These are phyloP conservation scores for Pegoplata infirma DNA, from an alignment of 2,888 invertebrate species.

Conservation along the genomic window DNA sequence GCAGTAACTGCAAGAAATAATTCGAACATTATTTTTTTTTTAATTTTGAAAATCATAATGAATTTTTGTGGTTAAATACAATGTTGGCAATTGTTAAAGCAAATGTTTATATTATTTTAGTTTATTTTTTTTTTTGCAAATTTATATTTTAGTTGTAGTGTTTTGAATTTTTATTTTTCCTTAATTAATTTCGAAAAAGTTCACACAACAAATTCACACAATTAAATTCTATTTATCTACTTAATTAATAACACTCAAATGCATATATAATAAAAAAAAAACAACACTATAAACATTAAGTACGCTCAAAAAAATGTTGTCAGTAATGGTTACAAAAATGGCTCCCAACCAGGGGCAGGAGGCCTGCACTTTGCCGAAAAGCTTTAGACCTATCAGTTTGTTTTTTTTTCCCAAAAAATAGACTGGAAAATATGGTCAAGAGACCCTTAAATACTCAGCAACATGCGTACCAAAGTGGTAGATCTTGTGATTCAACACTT, in stretches of 20 bases:
- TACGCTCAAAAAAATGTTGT: no score
- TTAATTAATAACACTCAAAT: conserved; percentile 59
- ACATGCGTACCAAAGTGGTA: no score
- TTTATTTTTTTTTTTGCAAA: background rate
- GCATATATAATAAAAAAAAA: background rate
- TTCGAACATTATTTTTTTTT: conserved; percentile 11
- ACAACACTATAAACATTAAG: background rate
- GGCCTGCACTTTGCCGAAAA: no score
- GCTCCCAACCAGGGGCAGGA: no score
- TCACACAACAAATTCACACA: conserved; percentile 59
- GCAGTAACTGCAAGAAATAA: conserved; percentile 5
- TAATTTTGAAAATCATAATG: conserved; percentile 18
- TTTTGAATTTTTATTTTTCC: conserved; percentile 18
- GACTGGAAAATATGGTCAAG: no score
- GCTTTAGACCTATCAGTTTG: no score
- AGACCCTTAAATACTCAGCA: no score
- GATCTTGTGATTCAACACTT: no score
- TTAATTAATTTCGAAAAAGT: conserved; percentile 46
- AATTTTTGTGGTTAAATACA: conserved; percentile 32
- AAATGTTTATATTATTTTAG: conserved; percentile 9
- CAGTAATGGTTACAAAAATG: no score
- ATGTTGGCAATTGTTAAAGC: background rate
- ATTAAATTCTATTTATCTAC: conserved; percentile 63
- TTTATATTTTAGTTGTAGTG: conserved; percentile 28
- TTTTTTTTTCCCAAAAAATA: no score